phyloP scores from a whole-genome alignment of 2,113 vertebrate genomes.

The Stigmatopora argus region DNA sequence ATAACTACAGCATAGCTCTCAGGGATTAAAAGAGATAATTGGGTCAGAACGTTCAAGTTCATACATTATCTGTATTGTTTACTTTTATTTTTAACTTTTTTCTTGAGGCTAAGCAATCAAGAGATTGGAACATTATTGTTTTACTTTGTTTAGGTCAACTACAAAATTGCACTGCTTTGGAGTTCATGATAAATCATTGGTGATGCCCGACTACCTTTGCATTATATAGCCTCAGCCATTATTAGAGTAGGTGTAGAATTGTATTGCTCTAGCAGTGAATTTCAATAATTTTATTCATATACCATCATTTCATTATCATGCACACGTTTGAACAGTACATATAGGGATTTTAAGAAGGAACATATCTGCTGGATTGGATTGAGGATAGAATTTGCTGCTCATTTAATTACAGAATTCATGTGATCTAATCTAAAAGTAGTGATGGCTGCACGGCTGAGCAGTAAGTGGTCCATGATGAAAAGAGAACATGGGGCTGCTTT shows the following conservation, averaged over 20 bases:
- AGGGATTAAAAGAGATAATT: background rate
- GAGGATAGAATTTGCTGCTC: background rate
- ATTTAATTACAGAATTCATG: slow-evolving; percentile 30
- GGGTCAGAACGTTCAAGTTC: background rate
- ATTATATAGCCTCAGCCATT: background rate
- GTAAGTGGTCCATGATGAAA: slow-evolving; percentile 57
- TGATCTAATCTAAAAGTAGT: background rate
- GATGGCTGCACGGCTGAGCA: slow-evolving; percentile 32
- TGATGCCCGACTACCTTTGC: background rate
- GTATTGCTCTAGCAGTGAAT: slow-evolving; percentile 2
- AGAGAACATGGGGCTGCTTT: slow-evolving; percentile 55
- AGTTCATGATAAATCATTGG: background rate
- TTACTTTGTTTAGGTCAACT: background rate
- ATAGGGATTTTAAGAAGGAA: slow-evolving; percentile 22
- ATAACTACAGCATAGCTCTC: slow-evolving; percentile 18
- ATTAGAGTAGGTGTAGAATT: background rate
- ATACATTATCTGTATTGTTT: background rate
- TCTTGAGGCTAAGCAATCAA: slow-evolving; percentile 13
- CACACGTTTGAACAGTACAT: slow-evolving; percentile 23
- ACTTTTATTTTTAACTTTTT: background rate
- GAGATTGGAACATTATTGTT: slow-evolving; percentile 5
- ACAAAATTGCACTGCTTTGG: background rate
- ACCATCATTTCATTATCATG: slow-evolving; percentile 36
- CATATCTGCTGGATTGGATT: slow-evolving; percentile 5
- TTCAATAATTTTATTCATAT: background rate